Conservation (phyloP, 1,140 invertebrate genomes). For the Aphaenogaster rudis region DNA sequence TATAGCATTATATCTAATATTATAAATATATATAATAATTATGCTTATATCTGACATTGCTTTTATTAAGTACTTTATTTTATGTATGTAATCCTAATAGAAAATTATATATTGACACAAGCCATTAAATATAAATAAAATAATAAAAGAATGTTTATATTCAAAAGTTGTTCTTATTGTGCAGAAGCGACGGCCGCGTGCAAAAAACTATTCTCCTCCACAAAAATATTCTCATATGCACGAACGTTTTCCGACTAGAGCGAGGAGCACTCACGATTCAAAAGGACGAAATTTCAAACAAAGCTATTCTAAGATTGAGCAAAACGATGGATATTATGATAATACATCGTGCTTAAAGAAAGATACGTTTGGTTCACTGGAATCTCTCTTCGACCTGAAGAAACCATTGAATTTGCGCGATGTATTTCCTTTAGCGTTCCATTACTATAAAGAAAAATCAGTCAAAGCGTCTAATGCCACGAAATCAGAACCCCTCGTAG, state of each 20-base stretch:
- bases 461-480: neutral
- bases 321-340: slow-evolving; percentile 43
- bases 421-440: slow-evolving; percentile 48
- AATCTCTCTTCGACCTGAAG: slow-evolving; percentile 79
- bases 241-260: slow-evolving; percentile 54
- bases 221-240: slow-evolving; percentile 60
- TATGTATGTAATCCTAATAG: slow-evolving; percentile 15
- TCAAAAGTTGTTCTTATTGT: neutral
- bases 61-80: slow-evolving; percentile 37
- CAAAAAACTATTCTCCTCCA: slow-evolving; percentile 60
- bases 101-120: slow-evolving; percentile 21
- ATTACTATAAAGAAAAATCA: slow-evolving; percentile 35
- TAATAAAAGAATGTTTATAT: slow-evolving; percentile 26
- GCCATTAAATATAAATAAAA: slow-evolving; percentile 6
- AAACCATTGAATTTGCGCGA: slow-evolving; percentile 74
- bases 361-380: slow-evolving; percentile 73
- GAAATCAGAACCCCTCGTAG: slow-evolving; percentile 43
- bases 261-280: slow-evolving; percentile 69
- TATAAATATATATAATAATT: slow-evolving; percentile 4
- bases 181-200: slow-evolving; percentile 76
- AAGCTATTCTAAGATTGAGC: slow-evolving; percentile 52
- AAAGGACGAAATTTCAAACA: slow-evolving; percentile 63
- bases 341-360: slow-evolving; percentile 54
- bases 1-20: neutral
- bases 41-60: neutral